Conservation (phyloP, 2,797 vertebrate genomes). For the Notolabrus celidotus region DNA sequence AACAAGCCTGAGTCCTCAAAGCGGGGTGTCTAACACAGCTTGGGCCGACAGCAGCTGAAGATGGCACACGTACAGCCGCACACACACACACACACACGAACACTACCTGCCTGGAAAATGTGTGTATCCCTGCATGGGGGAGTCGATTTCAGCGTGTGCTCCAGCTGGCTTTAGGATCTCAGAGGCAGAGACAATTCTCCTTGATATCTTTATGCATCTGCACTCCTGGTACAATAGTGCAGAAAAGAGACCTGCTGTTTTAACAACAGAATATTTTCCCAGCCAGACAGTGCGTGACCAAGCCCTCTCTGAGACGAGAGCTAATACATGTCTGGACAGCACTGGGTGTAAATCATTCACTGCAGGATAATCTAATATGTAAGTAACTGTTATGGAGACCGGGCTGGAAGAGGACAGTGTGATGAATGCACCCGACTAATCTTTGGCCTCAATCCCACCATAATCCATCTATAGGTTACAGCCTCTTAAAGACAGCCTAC, state of each 20-base stretch:
- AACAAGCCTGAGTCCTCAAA: conserved; percentile 37
- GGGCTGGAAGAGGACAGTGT: conserved; percentile 40
- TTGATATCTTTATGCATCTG: conserved; percentile 5
- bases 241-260: conserved; percentile 13
- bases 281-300: not conserved
- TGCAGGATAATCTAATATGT: conserved; percentile 14
- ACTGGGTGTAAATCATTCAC: conserved; percentile 19
- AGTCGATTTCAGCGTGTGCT: conserved; percentile 16
- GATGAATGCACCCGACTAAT: conserved; percentile 51
- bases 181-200: not conserved
- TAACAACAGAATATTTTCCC: not conserved
- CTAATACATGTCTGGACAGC: conserved; percentile 7
- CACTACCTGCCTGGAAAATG: conserved; percentile 48
- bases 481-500: conserved; percentile 38
- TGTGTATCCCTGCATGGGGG: conserved; percentile 24
- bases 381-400: not conserved
- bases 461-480: conserved; percentile 66
- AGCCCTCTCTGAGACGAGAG: not conserved
- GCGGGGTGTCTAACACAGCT: conserved; percentile 60
- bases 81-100: not conserved
- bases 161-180: conserved; percentile 15
- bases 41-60: conserved; percentile 59
- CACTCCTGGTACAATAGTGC: not conserved
- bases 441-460: conserved; percentile 64
- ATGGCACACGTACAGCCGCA: conserved; percentile 43